Base-by-base conservation (phyloP, 2,888 invertebrate genomes). In the Drosophila flavopinicola region DNA sequence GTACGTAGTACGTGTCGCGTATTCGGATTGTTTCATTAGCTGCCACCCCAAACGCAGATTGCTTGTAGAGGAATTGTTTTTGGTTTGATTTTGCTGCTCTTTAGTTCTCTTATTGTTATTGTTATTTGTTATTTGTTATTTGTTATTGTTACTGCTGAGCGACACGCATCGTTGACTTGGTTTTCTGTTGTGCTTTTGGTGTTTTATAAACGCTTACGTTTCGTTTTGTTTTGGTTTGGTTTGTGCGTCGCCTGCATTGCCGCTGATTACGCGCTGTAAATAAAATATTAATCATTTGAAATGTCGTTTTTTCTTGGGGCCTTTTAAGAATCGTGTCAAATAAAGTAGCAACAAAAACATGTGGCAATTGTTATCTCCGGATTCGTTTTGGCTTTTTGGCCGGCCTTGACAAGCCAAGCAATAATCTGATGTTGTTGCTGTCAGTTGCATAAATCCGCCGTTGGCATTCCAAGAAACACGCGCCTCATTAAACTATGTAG, bases 241-340 rank as follows among this genome's bases (percentile, higher is more conserved):
- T 54, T 66, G 47, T 30, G 44, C 59, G 75, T 52, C 70, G 35
- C 47, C 41, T 66, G 54, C 60, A 66, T 47, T 56, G 60, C 44
- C 49, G 58, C 47, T 61, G 67, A 73, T 64, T 78, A 79, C 69
- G 84, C 79, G 82, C 87, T 87, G 74, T 48, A 83, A 87, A 87
- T 74, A 87, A 44, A 60, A 85, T 61, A 82, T 78, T 66, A 73
- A 67, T 70, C 63, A 85, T 71, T 73, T 82, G 42, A 53, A 65
- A 59, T 45, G 35, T 54, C 38, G 48, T 27, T 25, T 49, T 20
- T 39, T 44, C 11, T 7, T 29, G 1, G 13, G 11, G 5, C 9
- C 2, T 25, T 6, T 17, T 13, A 11, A 15, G n/a, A 45, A 65
- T 45, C 45, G 56, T 56, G 57, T 39, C 44, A 60, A 57, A 23